Evolutionary conservation across 1,140 invertebrate species (phyloP).

Genomic region (Drosophila lowei): DNA sequence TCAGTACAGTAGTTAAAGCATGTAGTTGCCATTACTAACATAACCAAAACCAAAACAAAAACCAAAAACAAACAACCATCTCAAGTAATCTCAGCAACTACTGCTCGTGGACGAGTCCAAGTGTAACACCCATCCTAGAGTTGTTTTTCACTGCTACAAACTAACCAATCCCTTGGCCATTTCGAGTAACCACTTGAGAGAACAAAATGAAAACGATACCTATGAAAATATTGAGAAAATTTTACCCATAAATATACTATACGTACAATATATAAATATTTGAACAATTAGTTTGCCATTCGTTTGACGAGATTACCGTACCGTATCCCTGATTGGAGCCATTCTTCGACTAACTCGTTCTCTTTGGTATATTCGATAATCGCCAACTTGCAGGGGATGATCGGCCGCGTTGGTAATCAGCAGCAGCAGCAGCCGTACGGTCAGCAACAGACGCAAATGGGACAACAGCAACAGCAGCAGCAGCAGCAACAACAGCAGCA

Average conservation of each 20-base stretch:
- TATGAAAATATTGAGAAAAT: slow-evolving; percentile 32
- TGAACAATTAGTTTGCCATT: slow-evolving; percentile 72
- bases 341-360: slow-evolving; percentile 57
- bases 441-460: slow-evolving; percentile 81
- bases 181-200: slow-evolving; percentile 25
- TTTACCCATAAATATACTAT: slow-evolving; percentile 32
- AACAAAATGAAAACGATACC: slow-evolving; percentile 13
- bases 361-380: slow-evolving; percentile 62
- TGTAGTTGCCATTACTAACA: slow-evolving; percentile 55
- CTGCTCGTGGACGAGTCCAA: slow-evolving; percentile 41
- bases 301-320: slow-evolving; percentile 31
- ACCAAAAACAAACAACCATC: slow-evolving; percentile 4
- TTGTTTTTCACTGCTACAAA: slow-evolving; percentile 15
- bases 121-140: slow-evolving; percentile 6
- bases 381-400: slow-evolving; percentile 84
- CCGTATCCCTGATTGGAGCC: slow-evolving; percentile 28
- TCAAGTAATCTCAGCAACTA: slow-evolving; percentile 40
- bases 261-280: slow-evolving; percentile 50
- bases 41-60: slow-evolving; percentile 3
- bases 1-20: slow-evolving; percentile 29
- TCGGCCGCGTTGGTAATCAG: slow-evolving; percentile 87
- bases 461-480: slow-evolving; percentile 68
- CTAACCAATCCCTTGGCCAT: slow-evolving; percentile 37
- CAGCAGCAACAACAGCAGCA: slow-evolving; percentile 65
- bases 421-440: slow-evolving; percentile 78